A percentile compares a stretch with the other conserved stretches of the same genome.
phyloP scores from a whole-genome alignment of 2,113 vertebrate species.

The Caracal caracal region DNA sequence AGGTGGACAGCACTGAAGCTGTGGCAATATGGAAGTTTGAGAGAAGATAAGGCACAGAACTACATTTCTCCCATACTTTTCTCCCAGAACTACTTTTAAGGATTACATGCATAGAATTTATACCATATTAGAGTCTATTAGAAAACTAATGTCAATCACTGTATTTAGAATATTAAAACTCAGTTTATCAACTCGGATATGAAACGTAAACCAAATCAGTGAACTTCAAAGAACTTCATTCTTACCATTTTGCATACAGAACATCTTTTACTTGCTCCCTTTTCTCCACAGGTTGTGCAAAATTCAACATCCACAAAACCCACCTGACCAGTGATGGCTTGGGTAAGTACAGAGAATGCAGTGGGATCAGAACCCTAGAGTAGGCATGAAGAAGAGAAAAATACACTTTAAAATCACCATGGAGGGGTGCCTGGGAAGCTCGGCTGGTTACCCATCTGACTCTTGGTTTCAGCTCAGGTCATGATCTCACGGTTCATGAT shows the following conservation, averaged over 20 bases:
- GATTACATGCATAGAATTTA: background rate
- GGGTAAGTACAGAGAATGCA: conserved; percentile 96
- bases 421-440: no score
- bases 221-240: background rate
- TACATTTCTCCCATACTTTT: background rate
- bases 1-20: background rate
- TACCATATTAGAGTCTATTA: background rate
- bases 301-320: conserved; percentile 98
- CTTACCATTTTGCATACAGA: conserved; percentile 98
- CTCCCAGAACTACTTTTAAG: background rate
- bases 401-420: background rate
- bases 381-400: background rate
- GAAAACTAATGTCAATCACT: background rate
- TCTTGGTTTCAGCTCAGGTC: no score
- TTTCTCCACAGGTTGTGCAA: conserved; percentile 97
- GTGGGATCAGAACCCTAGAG: conserved; percentile 96
- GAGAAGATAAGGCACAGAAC: background rate
- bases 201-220: background rate
- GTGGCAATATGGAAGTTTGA: background rate
- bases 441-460: no score
- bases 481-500: no score
- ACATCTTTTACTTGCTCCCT: conserved; percentile 96
- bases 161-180: background rate
- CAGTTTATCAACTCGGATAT: background rate
- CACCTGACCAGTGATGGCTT: conserved; percentile 98